Evolutionary conservation across 2,113 vertebrate genomes (phyloP), one percentile per base, ranked within the genome.

Genomic region (sheep (Ovis aries)): DNA sequence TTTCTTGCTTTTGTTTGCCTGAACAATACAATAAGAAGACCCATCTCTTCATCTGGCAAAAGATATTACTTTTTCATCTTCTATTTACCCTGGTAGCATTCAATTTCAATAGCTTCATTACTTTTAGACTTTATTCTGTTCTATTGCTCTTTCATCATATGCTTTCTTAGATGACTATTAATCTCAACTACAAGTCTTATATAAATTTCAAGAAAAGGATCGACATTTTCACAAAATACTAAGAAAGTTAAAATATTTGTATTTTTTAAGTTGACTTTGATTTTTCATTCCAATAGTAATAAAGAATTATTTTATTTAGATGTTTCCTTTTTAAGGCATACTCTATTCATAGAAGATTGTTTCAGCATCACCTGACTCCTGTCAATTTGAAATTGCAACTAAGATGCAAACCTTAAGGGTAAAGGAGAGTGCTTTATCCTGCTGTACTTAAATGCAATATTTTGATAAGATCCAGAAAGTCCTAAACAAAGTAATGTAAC

Each of bases 51-150:
- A 93, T 97, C 95, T 97, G 52, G 13, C 40, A 91, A 94, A 94
- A 96, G 96, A 91, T 94, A 97, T 95, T 97, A 95, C 59, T 90
- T 88, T 97, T 98, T 95, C 85, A 96, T 83, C 29, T 90, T 90
- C 88, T 97, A 48, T 94, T 95, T 97, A 97, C 94, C 92, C 95
- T 95, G 36, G 59, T 71, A 91, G 21, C 86, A 93, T 85, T 96
- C 81, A 67, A 87, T 96, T 97, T 96, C 88, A 84, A 87, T 95
- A 92, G n/a, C 10, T 94, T 50, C 71, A 88, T 90, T 95, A 91
- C 97, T 96, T 94, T 95, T 6, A 88, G 50, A 88, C 59, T 97
- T 85, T 81, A 83, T 95, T 97, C 88, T 86, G 36, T 92, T 94
- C 87, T 90, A 91, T 57, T 97, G 53, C 93, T 96, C 60, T 81